phyloP scores from a whole-genome alignment of 2,113 vertebrate genomes.

The Poeciliopsis turrubarensis region DNA sequence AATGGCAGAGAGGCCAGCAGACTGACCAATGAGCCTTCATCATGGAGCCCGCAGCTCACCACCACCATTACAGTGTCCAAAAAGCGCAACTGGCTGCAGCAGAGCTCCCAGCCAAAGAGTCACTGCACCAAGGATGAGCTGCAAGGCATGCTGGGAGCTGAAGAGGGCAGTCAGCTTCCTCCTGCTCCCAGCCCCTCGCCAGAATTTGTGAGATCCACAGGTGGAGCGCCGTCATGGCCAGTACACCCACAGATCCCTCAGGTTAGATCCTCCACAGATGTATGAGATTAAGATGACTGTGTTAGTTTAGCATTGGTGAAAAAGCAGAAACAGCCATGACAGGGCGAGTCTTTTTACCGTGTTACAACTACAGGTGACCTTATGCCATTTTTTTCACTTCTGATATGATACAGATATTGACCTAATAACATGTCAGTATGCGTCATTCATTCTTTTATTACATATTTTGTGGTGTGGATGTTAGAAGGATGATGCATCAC shows the following conservation, averaged over 20 bases:
- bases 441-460: too few species aligned
- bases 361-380: background rate
- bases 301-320: background rate
- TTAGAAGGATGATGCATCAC: too few species aligned
- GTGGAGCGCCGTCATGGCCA: constrained; percentile 19
- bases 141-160: constrained; percentile 66
- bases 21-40: constrained; percentile 57
- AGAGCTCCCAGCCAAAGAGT: constrained; percentile 81
- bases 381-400: too few species aligned
- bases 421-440: too few species aligned
- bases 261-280: constrained; percentile 26
- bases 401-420: too few species aligned
- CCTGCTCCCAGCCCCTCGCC: constrained; percentile 67
- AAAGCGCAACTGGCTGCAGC: constrained; percentile 97
- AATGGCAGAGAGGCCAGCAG: constrained; percentile 76
- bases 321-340: background rate
- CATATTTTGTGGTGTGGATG: too few species aligned
- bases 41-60: constrained; percentile 77
- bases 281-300: background rate
- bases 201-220: constrained; percentile 57
- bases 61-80: constrained; percentile 96
- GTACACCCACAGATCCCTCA: constrained; percentile 50
- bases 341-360: background rate
- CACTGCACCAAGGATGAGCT: constrained; percentile 74
- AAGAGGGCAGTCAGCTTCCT: constrained; percentile 51